Evolutionary conservation across 1,140 invertebrate genomes (phyloP).

Genomic region (Teleopsis dalmanni): DNA sequence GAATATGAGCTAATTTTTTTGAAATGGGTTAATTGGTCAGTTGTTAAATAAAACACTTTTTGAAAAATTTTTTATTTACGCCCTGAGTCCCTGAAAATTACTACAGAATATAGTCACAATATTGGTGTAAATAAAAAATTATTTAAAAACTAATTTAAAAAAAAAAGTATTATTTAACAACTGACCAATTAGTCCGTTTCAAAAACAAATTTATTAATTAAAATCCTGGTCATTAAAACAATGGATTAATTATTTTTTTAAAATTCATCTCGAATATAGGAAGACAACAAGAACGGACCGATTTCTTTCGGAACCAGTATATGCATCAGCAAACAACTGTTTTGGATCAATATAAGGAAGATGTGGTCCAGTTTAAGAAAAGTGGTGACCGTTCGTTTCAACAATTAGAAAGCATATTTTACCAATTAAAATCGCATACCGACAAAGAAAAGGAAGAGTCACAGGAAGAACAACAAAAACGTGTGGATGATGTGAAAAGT

Average conservation of each 20-base stretch:
- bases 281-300: slow-evolving; percentile 46
- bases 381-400: slow-evolving; percentile 39
- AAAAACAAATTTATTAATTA: too few relatives aligned
- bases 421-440: slow-evolving; percentile 30
- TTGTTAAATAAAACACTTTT: too few relatives aligned
- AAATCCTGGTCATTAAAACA: too few relatives aligned
- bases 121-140: too few relatives aligned
- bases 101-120: too few relatives aligned
- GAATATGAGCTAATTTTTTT: too few relatives aligned
- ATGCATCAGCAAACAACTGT: slow-evolving; percentile 47
- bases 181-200: too few relatives aligned
- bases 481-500: slow-evolving; percentile 46
- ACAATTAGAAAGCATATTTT: slow-evolving; percentile 36
- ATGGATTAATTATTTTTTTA: not conserved
- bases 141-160: too few relatives aligned
- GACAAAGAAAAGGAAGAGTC: slow-evolving; percentile 21
- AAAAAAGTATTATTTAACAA: too few relatives aligned
- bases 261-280: slow-evolving; percentile 26
- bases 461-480: slow-evolving; percentile 39
- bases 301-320: slow-evolving; percentile 51
- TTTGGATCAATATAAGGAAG: slow-evolving; percentile 45
- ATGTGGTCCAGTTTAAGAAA: slow-evolving; percentile 42
- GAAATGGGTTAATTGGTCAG: too few relatives aligned
- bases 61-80: too few relatives aligned
- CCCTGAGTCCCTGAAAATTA: too few relatives aligned